Conservation (phyloP, 2,113 vertebrate genomes). For the Antigone vipio region DNA sequence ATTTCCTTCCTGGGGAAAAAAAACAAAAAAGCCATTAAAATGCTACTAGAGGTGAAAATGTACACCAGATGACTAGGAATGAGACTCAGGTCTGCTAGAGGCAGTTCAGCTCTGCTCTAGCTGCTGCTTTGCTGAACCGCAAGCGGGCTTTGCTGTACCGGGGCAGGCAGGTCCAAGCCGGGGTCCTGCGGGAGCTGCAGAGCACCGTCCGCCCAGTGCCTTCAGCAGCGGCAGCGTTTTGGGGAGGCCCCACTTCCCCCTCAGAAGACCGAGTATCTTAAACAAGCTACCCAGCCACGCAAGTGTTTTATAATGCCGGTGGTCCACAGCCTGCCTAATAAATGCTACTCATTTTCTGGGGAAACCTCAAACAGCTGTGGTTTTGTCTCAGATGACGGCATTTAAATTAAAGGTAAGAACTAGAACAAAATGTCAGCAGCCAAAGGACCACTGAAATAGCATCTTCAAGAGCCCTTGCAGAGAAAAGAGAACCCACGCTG, state of each 20-base stretch:
- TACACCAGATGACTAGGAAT: not conserved
- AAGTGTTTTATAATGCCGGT: not conserved
- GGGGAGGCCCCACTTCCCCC: not conserved
- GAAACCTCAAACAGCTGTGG: not conserved
- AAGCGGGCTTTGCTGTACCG: accelerated
- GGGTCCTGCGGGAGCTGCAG: not conserved
- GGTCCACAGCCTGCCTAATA: not conserved
- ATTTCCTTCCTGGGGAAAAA: not conserved
- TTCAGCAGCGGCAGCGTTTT: accelerated
- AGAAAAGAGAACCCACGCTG: not conserved
- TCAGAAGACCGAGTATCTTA: not conserved
- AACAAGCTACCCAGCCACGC: not conserved
- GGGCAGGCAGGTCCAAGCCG: not conserved
- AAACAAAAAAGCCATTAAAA: not conserved
- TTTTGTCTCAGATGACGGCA: not conserved
- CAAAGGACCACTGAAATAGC: not conserved
- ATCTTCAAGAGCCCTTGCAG: not conserved
- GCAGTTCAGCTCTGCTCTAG: not conserved
- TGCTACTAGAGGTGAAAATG: not conserved
- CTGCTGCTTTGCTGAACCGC: not conserved
- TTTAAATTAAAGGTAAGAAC: not conserved
- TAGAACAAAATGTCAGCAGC: not conserved
- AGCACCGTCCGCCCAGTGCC: not conserved
- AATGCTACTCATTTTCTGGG: not conserved
- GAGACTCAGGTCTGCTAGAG: not conserved